Conservation (phyloP, 2,797 vertebrate species). For the Stomatorhinus walkeri region DNA sequence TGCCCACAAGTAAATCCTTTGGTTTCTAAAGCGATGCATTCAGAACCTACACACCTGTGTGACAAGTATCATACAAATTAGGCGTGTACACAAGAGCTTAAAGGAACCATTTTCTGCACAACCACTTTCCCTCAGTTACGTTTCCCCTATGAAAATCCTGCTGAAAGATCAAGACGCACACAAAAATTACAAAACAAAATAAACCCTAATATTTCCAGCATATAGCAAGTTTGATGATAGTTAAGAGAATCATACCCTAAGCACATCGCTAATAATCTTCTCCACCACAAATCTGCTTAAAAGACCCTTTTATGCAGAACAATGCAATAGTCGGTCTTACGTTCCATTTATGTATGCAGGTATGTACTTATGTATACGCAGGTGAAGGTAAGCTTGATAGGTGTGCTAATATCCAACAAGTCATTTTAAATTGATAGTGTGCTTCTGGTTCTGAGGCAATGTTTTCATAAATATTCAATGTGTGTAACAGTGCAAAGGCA, state of each 20-base stretch:
- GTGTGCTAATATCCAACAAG: conserved; percentile 12
- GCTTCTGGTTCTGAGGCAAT: conserved; percentile 26
- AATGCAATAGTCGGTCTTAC: conserved; percentile 50
- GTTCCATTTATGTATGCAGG: conserved; percentile 31
- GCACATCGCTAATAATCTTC: conserved; percentile 29
- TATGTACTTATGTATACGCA: conserved; percentile 28
- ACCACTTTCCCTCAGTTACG: not conserved
- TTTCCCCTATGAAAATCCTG: not conserved
- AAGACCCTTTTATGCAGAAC: conserved; percentile 39
- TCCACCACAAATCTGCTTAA: conserved; percentile 30
- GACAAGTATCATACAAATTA: not conserved
- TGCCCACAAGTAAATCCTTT: conserved; percentile 42
- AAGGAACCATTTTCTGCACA: not conserved
- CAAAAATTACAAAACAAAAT: conserved; percentile 18
- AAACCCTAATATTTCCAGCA: conserved; percentile 16
- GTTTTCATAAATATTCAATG: conserved; percentile 23
- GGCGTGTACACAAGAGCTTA: not conserved
- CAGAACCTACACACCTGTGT: conserved; percentile 26
- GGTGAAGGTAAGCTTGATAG: conserved; percentile 31
- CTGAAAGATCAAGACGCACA: not conserved
- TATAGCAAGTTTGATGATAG: not conserved
- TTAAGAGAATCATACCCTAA: conserved; percentile 32
- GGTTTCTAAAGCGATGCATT: conserved; percentile 40
- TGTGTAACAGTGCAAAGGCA: conserved; percentile 39
- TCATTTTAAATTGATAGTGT: conserved; percentile 18